Percentiles rank a stretch among this genome's conserved stretches.
Conservation (phyloP, 2,113 vertebrate species). For the Daphoenositta chrysoptera region DNA sequence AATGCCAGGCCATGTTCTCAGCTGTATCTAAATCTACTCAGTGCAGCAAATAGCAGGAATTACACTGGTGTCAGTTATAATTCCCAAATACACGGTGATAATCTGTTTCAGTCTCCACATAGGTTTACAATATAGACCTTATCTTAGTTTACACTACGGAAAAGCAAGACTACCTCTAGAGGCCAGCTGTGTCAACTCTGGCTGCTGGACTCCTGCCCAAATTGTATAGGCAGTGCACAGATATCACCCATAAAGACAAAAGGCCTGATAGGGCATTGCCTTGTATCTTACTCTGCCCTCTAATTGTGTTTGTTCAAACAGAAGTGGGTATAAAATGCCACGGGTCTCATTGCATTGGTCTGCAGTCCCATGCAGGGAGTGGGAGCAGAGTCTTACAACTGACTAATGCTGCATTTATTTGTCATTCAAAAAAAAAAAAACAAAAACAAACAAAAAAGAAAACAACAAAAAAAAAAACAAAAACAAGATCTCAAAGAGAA, state of each 20-base stretch:
- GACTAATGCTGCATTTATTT: neutral
- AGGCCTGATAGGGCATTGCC: neutral
- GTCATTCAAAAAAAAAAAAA: neutral
- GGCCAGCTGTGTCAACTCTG: conserved; percentile 18
- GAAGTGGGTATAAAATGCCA: neutral
- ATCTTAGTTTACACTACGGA: neutral
- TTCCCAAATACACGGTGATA: neutral
- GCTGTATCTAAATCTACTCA: neutral
- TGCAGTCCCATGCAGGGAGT: neutral
- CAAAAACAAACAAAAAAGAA: neutral
- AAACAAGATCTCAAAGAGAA: neutral
- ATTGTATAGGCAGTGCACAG: neutral
- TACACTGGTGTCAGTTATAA: neutral
- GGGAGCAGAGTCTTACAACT: neutral
- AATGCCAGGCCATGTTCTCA: neutral
- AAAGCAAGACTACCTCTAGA: conserved; percentile 18
- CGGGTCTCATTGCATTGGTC: neutral
- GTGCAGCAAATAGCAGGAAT: neutral
- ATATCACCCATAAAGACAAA: neutral
- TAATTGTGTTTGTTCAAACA: neutral
- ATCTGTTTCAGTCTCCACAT: neutral
- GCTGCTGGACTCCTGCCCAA: neutral
- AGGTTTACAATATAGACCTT: neutral
- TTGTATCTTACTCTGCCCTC: neutral
- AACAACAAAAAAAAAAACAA: no score